These are phyloP conservation scores for Cacoxenus indagator DNA, from an alignment of 2,888 invertebrate species.

Conservation along the genomic window DNA sequence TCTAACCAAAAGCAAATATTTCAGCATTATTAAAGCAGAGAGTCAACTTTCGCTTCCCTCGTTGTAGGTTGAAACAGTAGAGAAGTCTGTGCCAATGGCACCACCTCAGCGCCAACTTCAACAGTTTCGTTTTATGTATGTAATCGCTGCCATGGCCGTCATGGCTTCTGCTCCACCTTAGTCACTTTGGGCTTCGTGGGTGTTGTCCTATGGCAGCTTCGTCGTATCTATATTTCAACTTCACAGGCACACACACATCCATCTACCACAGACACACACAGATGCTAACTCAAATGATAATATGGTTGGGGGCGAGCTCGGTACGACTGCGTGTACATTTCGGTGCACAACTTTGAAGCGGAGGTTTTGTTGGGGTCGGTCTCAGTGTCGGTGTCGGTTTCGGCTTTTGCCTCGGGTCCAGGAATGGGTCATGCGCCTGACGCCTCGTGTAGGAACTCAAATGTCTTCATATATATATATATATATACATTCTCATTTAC, in stretches of 20 bases:
- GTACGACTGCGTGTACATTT: slow-evolving; percentile 46
- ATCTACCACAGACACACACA: slow-evolving; percentile 3
- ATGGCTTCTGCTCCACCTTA: slow-evolving; percentile 69
- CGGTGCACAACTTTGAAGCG: slow-evolving; percentile 37
- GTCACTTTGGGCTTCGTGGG: slow-evolving; percentile 41
- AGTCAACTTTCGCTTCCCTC: not conserved
- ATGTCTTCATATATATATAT: slow-evolving; percentile 31
- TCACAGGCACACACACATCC: slow-evolving; percentile 39
- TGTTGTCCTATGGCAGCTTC: slow-evolving; percentile 55
- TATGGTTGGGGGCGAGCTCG: slow-evolving; percentile 52
- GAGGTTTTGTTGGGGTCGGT: too few species aligned
- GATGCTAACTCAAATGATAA: slow-evolving; percentile 47
- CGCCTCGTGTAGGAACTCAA: slow-evolving; percentile 31
- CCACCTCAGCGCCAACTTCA: slow-evolving; percentile 4
- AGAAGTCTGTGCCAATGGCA: slow-evolving; percentile 3
- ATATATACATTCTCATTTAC: slow-evolving; percentile 30
- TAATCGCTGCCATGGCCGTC: slow-evolving; percentile 66
- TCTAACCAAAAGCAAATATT: too few species aligned
- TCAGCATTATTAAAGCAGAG: not conserved
- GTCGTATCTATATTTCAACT: slow-evolving; percentile 57
- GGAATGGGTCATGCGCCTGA: slow-evolving; percentile 67
- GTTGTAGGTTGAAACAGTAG: too few species aligned
- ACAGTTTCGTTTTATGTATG: slow-evolving; percentile 32
- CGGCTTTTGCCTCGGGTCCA: slow-evolving; percentile 54
- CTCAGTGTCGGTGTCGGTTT: not conserved